Evolutionary conservation across 30 jellyfish, hydroid and myxozoan genomes (phyloP).

Genomic region (Aurelia sp.): DNA sequence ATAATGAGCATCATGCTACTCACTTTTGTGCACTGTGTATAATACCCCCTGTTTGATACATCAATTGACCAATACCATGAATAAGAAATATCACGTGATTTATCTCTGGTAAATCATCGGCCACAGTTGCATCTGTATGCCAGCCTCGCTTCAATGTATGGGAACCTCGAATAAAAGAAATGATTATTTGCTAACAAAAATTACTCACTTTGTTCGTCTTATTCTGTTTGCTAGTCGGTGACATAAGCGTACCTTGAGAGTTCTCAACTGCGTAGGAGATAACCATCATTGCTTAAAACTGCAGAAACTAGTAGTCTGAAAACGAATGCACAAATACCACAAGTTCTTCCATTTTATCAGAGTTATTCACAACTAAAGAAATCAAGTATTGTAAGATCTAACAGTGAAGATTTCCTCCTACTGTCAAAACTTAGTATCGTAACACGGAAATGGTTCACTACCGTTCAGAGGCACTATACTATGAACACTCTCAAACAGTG

Average conservation of each 20-base stretch:
- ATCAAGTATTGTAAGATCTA: neutral
- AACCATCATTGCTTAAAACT: neutral
- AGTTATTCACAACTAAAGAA: too few relatives aligned
- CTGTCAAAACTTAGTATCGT: neutral
- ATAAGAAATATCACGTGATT: constrained; percentile 76
- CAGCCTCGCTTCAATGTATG: constrained; percentile 77
- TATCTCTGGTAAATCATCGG: constrained; percentile 73
- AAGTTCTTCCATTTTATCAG: too few relatives aligned
- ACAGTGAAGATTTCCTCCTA: neutral
- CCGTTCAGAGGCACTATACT: constrained; percentile 9
- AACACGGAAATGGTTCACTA: neutral
- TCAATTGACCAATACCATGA: constrained; percentile 96
- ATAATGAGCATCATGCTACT: neutral
- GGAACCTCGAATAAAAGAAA: constrained; percentile 49
- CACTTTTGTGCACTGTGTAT: constrained; percentile 84
- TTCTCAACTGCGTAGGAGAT: too few relatives aligned
- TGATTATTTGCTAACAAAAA: too few relatives aligned
- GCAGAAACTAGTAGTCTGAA: too few relatives aligned
- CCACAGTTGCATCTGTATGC: constrained; percentile 63
- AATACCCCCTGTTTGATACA: constrained; percentile 85
- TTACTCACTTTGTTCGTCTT: too few relatives aligned
- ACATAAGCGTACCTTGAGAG: constrained; percentile 6
- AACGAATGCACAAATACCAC: too few relatives aligned
- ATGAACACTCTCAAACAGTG: constrained; percentile 12
- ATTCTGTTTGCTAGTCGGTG: neutral